Base-by-base conservation (phyloP, 2,797 vertebrate species). In the Myotis myotis region DNA sequence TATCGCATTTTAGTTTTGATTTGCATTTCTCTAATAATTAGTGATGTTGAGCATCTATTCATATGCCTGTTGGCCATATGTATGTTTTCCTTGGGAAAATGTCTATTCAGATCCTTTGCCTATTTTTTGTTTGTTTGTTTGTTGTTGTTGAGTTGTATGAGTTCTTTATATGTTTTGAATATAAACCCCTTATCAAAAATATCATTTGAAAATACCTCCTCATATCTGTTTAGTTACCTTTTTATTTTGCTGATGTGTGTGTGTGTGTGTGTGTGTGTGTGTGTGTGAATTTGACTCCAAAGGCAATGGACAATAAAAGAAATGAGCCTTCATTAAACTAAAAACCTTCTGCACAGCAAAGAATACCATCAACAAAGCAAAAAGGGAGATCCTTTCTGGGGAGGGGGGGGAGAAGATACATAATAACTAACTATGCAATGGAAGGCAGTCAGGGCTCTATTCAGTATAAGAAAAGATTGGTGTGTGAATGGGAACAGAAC, bases 341-440 rank as follows among this genome's bases (percentile, higher is more conserved):
- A 66, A 83, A 64, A 23, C 7, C 41, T 82, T 82, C 60, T 64
- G 20, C 12, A 23, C 41, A 64, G 12, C 30, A 49, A 66, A 47
- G 12, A 30, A 25, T 49, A 83, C 30, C 41, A 82, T 33, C 41
- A 33, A 9, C 30, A 83, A 83, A n/a, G 38, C 38, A 22, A 81
- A 44, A 64, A 66, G 30, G 10, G 41, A 66, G 30, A 23, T 25
- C 11, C 7, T 83, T 83, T 23, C 53, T 9, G 22, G 33, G 23
- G n/a, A 28, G 3, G 0, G 1, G 0, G 1, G 5, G 17, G 9
- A 62, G 16, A 30, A 20, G 6, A 44, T 49, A 60, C 4, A 62
- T 22, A 41, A 72, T 38, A 38, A 66, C 8, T 9, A 70, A 17
- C 0, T 28, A 15, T n/a, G 9, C 12, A n/a, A 8, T 76, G 0